A percentile compares a stretch with the other conserved stretches of the same genome.
phyloP scores from a whole-genome alignment of 2,888 invertebrate species.

The Synanthedon andrenaeformis region DNA sequence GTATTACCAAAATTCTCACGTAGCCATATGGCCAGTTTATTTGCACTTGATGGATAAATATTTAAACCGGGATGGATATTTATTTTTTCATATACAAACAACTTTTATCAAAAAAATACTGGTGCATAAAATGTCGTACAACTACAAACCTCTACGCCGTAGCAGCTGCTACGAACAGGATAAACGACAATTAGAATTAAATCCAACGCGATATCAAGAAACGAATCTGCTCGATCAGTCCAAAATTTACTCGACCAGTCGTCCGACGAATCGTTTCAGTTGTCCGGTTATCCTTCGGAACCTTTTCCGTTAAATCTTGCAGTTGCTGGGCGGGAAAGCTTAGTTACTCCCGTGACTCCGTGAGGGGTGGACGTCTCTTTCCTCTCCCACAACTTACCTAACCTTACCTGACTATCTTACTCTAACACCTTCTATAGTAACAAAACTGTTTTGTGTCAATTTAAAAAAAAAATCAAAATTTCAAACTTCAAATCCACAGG shows the following conservation, averaged over 20 bases:
- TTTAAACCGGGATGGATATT: no score
- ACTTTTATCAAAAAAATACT: no score
- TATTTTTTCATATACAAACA: no score
- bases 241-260: neutral
- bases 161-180: neutral
- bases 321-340: neutral
- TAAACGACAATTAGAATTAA: neutral
- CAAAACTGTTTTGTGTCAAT: neutral
- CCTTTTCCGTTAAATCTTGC: neutral
- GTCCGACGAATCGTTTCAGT: slow-evolving; percentile 1
- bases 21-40: no score
- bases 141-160: neutral
- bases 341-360: slow-evolving; percentile 2
- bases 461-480: neutral
- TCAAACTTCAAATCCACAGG: slow-evolving; percentile 3
- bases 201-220: neutral
- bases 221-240: neutral
- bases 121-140: neutral
- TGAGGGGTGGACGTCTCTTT: slow-evolving; percentile 3
- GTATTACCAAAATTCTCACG: no score
- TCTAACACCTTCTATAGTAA: neutral
- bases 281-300: neutral
- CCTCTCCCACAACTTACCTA: slow-evolving; percentile 1
- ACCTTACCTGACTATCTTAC: neutral
- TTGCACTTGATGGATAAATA: no score